Conservation (phyloP, 2,797 vertebrate genomes). For the Bothrops alternatus region DNA sequence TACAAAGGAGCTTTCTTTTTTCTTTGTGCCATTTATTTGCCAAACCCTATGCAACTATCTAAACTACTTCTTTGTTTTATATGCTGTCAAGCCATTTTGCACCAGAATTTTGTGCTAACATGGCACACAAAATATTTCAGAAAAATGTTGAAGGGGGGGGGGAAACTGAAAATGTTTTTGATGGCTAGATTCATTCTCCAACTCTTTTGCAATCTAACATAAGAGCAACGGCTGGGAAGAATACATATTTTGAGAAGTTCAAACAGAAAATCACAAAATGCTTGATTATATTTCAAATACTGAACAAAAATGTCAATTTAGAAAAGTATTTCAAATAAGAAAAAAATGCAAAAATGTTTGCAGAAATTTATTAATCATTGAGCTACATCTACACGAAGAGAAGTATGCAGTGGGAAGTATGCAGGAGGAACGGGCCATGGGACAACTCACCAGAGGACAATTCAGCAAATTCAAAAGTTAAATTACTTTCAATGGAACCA, state of each 20-base stretch:
- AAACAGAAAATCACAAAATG: constrained; percentile 1
- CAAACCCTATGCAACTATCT: constrained; percentile 55
- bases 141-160: neutral
- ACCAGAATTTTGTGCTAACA: constrained; percentile 40
- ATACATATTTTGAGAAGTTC: neutral
- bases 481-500: neutral
- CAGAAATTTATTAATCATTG: neutral
- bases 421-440: neutral
- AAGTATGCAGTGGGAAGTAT: neutral
- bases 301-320: neutral
- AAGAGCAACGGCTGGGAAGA: neutral
- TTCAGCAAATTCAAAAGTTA: neutral
- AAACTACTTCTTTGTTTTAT: constrained; percentile 14
- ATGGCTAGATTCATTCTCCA: constrained; percentile 27
- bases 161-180: constrained; percentile 4
- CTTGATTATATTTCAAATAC: constrained; percentile 2
- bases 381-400: neutral
- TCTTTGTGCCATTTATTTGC: constrained; percentile 63
- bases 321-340: constrained; percentile 3
- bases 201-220: constrained; percentile 30
- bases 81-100: constrained; percentile 46
- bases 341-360: neutral
- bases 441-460: neutral
- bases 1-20: neutral
- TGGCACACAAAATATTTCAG: constrained; percentile 54